A percentile compares a stretch with the other conserved stretches of the same genome.
Conservation (phyloP, 2,113 vertebrate species). For the Cephalopholis sonnerati region DNA sequence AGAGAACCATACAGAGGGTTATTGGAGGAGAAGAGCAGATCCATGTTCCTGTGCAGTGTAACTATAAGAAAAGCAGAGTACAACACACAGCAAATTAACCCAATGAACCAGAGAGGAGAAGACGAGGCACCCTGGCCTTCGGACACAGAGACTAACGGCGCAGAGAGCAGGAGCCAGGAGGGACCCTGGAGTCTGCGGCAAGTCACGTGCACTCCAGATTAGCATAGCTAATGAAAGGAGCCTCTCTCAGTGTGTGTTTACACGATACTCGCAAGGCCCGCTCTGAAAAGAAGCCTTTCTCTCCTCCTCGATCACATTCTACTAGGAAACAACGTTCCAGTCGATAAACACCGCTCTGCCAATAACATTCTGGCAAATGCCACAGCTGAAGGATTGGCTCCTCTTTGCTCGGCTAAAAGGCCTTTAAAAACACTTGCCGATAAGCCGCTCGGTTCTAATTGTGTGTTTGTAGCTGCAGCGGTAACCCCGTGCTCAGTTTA, state of each 20-base stretch:
- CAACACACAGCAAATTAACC: slow-evolving; percentile 42
- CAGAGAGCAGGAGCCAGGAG: slow-evolving; percentile 53
- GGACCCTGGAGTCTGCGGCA: slow-evolving; percentile 61
- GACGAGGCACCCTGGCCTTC: slow-evolving; percentile 40
- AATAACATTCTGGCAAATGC: slow-evolving; percentile 68
- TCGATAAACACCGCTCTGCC: slow-evolving; percentile 62
- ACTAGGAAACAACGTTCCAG: slow-evolving; percentile 59
- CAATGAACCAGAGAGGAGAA: slow-evolving; percentile 54
- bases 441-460: slow-evolving; percentile 40
- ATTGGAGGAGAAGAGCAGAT: slow-evolving; percentile 15
- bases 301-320: slow-evolving; percentile 66
- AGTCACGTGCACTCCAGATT: slow-evolving; percentile 78
- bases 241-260: slow-evolving; percentile 80
- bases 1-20: slow-evolving; percentile 4
- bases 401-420: slow-evolving; percentile 56
- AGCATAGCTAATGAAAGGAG: slow-evolving; percentile 83
- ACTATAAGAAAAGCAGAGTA: slow-evolving; percentile 10
- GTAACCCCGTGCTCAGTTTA: slow-evolving; percentile 21
- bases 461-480: slow-evolving; percentile 44
- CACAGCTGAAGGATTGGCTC: slow-evolving; percentile 44
- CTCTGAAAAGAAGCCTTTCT: slow-evolving; percentile 75
- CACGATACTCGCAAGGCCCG: slow-evolving; percentile 58
- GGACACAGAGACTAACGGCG: slow-evolving; percentile 40
- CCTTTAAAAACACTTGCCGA: slow-evolving; percentile 40
- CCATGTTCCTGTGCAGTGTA: slow-evolving; percentile 35